Evolutionary conservation across 2,113 vertebrate species (phyloP), one percentile per base, ranked within the genome.

Genomic region (Petromus typicus): DNA sequence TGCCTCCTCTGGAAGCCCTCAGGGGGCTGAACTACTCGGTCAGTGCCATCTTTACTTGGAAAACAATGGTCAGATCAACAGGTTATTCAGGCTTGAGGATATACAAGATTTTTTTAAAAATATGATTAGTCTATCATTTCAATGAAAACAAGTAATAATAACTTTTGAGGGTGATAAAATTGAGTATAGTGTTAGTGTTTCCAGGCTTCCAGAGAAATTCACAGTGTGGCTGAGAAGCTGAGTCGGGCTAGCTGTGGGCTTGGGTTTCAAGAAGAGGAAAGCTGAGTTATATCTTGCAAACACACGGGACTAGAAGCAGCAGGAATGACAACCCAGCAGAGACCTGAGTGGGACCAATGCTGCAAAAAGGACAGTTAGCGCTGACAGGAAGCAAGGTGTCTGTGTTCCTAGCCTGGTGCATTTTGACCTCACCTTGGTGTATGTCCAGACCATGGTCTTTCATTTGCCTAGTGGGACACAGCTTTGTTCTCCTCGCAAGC

Each of bases 321-420:
- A 30, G 51, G 43, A 63, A 1, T 17, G 5, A n/a, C 5, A n/a
- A 9, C 10, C 30, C 40, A 1, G 12, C 7, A 27, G 82, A 43
- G 25, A 12, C 30, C 32, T 0, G 3, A 2, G 37, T 8, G 20
- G 43, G 7, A 13, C 25, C n/a, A 34, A 14, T 11, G 0, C 17
- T 10, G 0, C 3, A 4, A n/a, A 3, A 6, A 34, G 34, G 30
- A 37, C 48, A 0, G 32, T 1, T 2, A 0, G 10, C 2, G 16
- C 5, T 17, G 17, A 22, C 2, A 0, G 23, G 69, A 20, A 18
- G 5, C 11, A 14, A 2, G 10, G 2, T 34, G 22, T 37, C 10
- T 22, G 9, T 87, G 0, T 0, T 45, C 43, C 9, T 3, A 48
- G 69, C 30, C 34, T 9, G 3, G 7, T 0, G 0, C 20, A 0